Percentiles rank a stretch among this genome's conserved stretches.
Evolutionary conservation across 2,113 vertebrate species (phyloP).

Genomic region (Cavia aperea): DNA sequence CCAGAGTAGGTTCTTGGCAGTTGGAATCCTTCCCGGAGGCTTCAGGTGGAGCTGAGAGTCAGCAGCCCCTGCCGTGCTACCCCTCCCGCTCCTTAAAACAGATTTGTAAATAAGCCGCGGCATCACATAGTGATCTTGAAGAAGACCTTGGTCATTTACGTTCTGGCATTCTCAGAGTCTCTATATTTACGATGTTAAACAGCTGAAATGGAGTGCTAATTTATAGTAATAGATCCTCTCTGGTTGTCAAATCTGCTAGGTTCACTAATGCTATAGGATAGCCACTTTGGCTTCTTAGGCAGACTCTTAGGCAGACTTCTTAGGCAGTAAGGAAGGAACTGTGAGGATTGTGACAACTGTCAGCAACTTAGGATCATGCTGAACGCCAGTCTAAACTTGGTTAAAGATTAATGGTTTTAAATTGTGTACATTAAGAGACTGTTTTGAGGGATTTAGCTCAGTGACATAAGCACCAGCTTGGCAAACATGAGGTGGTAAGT

Average conservation of each 20-base stretch:
- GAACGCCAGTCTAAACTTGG: background rate
- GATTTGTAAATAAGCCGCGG: background rate
- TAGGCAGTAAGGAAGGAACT: background rate
- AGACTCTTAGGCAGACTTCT: too few species aligned
- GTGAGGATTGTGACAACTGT: background rate
- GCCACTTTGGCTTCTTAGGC: too few species aligned
- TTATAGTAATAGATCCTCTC: background rate
- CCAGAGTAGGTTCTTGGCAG: background rate
- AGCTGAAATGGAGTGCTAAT: background rate
- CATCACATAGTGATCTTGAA: background rate
- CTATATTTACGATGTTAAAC: background rate
- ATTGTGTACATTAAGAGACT: background rate
- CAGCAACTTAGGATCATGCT: background rate
- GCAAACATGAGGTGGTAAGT: too few species aligned
- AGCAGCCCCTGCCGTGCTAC: too few species aligned
- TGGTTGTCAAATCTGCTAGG: accelerated
- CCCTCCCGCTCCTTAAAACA: too few species aligned
- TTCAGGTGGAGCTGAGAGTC: background rate
- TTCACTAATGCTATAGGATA: accelerated
- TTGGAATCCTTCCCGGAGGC: background rate
- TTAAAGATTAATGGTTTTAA: background rate
- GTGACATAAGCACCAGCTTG: too few species aligned
- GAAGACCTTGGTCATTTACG: background rate
- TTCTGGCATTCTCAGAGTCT: background rate
- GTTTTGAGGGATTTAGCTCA: background rate